A percentile compares a stretch with the other conserved stretches of the same genome.
These are phyloP conservation scores for Heliothis virescens DNA, from an alignment of 1,140 invertebrate species.

Conservation along the genomic window DNA sequence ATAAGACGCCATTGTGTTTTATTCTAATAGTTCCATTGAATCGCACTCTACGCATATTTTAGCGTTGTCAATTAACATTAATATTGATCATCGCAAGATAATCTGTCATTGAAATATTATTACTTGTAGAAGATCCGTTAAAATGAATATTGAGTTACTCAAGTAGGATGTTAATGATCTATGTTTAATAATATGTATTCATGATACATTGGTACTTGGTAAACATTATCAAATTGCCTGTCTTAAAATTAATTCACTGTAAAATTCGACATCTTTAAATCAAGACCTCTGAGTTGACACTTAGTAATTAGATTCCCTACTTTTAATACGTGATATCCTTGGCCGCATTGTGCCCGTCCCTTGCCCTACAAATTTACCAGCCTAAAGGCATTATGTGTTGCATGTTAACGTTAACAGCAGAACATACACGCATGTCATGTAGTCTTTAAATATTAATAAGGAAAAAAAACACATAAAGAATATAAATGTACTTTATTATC, in stretches of 20 bases:
- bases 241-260: background rate
- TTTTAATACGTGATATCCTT: constrained; percentile 39
- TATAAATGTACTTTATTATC: constrained; percentile 11
- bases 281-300: background rate
- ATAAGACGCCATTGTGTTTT: constrained; percentile 10
- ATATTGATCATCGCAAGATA: constrained; percentile 33
- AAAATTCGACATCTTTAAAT: constrained; percentile 3
- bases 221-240: background rate
- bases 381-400: constrained; percentile 33
- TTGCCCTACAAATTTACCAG: constrained; percentile 39
- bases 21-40: constrained; percentile 42
- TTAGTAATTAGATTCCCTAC: constrained; percentile 20
- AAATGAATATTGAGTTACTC: constrained; percentile 28
- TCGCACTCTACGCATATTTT: constrained; percentile 3
- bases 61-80: constrained; percentile 20
- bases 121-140: constrained; percentile 36
- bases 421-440: constrained; percentile 1
- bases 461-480: constrained; percentile 4
- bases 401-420: constrained; percentile 34
- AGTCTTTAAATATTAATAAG: background rate
- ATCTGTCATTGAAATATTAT: constrained; percentile 38
- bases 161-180: constrained; percentile 1
- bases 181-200: constrained; percentile 23
- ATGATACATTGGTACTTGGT: too few species aligned
- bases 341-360: constrained; percentile 44